These are phyloP conservation scores for Nasonovia ribisnigri DNA, from an alignment of 2,888 invertebrate genomes.

Conservation along the genomic window DNA sequence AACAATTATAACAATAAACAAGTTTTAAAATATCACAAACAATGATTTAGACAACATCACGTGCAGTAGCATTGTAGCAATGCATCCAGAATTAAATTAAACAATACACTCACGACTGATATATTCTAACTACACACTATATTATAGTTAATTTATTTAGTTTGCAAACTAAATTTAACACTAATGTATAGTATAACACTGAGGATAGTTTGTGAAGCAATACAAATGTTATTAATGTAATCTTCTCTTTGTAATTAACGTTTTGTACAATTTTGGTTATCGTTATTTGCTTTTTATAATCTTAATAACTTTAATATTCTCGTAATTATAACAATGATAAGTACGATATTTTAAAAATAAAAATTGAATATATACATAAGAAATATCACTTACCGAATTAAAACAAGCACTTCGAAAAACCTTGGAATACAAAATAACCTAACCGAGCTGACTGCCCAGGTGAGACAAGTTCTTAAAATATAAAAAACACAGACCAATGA, in stretches of 20 bases:
- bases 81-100: not conserved
- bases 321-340: not conserved
- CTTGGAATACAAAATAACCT: too few species aligned
- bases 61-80: not conserved
- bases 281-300: not conserved
- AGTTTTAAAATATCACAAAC: not conserved
- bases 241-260: not conserved
- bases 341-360: not conserved
- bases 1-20: not conserved
- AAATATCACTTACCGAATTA: too few species aligned
- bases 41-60: not conserved
- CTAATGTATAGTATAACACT: not conserved
- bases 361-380: too few species aligned
- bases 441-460: too few species aligned
- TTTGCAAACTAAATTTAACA: slow-evolving; percentile 16
- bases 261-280: not conserved
- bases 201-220: not conserved
- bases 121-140: not conserved
- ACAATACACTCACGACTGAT: not conserved
- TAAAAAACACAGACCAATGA: too few species aligned
- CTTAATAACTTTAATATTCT: not conserved
- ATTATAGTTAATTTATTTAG: not conserved
- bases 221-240: slow-evolving; percentile 25
- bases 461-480: too few species aligned
- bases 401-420: too few species aligned